Evolutionary conservation across 2,888 invertebrate species (phyloP).

Genomic region (Drosophila acutilabella): DNA sequence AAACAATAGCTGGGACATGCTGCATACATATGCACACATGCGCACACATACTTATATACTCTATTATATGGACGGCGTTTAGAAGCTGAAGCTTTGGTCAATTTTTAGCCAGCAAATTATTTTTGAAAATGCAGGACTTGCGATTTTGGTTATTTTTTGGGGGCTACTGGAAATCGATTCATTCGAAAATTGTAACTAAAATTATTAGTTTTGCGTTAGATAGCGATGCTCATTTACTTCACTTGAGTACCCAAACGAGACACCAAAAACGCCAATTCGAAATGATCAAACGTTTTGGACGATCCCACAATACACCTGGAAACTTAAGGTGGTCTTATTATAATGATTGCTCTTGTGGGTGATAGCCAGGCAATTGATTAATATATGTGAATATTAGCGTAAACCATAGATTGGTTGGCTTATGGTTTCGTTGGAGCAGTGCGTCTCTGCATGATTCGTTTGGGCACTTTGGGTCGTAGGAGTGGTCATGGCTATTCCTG

Average conservation of each 20-base stretch:
- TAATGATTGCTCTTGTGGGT: background rate
- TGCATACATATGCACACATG: background rate
- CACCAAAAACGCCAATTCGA: conserved; percentile 36
- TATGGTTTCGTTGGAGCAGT: conserved; percentile 44
- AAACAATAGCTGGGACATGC: too few relatives aligned
- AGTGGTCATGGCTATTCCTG: conserved; percentile 85
- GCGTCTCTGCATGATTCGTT: conserved; percentile 73
- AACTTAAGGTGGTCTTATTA: background rate
- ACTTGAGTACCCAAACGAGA: conserved; percentile 84
- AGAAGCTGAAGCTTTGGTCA: conserved; percentile 16
- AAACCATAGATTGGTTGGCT: conserved; percentile 58
- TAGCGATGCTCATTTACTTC: conserved; percentile 85
- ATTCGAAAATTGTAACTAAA: conserved; percentile 78
- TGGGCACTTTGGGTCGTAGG: conserved; percentile 84
- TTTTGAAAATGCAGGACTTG: conserved; percentile 51
- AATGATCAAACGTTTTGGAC: conserved; percentile 22
- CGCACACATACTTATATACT: background rate
- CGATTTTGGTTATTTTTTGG: conserved; percentile 60
- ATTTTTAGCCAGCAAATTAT: conserved; percentile 43
- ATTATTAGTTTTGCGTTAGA: conserved; percentile 83
- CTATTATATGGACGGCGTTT: background rate
- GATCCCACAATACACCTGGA: conserved; percentile 2
- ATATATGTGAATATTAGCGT: conserved; percentile 18
- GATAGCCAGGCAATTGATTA: conserved; percentile 18
- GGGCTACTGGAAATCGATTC: conserved; percentile 78